These are phyloP conservation scores for Phacellophora camtschatica DNA, from an alignment of 30 jellyfish, hydroid and myxozoan genomes.

Conservation along the genomic window DNA sequence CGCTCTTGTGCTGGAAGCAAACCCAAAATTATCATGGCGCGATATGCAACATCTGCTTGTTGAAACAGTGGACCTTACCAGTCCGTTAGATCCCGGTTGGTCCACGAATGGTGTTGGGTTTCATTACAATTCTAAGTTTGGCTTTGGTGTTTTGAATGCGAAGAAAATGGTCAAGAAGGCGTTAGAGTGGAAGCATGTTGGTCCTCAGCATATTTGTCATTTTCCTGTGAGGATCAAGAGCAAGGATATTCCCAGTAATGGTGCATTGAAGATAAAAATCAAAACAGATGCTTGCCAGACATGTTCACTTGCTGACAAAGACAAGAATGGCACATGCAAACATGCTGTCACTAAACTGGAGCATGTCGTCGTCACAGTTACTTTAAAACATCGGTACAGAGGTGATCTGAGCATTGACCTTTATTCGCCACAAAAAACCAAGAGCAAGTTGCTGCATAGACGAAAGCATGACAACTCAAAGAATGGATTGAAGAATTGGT, in stretches of 20 bases:
- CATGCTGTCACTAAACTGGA: slow-evolving; percentile 90
- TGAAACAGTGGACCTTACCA: slow-evolving; percentile 84
- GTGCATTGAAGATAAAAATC: slow-evolving; percentile 65
- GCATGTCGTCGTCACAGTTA: slow-evolving; percentile 95
- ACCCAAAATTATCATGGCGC: slow-evolving; percentile 92
- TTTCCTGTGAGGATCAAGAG: slow-evolving; percentile 67
- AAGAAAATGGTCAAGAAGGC: slow-evolving; percentile 75
- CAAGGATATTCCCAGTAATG: slow-evolving; percentile 77
- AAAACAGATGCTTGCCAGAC: slow-evolving; percentile 93
- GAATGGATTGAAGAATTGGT: slow-evolving; percentile 93
- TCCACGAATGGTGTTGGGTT: slow-evolving; percentile 85
- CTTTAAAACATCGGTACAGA: slow-evolving; percentile 78
- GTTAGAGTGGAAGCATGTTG: slow-evolving; percentile 85
- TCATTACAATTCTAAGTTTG: slow-evolving; percentile 92
- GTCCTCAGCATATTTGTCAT: slow-evolving; percentile 88
- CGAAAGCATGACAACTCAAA: slow-evolving; percentile 77
- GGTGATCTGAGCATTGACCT: slow-evolving; percentile 91
- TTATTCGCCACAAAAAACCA: slow-evolving; percentile 84
- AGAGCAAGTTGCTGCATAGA: slow-evolving; percentile 80
- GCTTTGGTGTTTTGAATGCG: slow-evolving; percentile 98
- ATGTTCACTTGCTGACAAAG: slow-evolving; percentile 51
- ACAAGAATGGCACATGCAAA: slow-evolving; percentile 80
- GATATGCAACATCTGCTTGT: slow-evolving; percentile 95
- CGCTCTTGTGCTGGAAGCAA: slow-evolving; percentile 95
- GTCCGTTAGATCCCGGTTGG: slow-evolving; percentile 99